phyloP scores from a whole-genome alignment of 2,113 vertebrate genomes.

The Eidolon helvum region DNA sequence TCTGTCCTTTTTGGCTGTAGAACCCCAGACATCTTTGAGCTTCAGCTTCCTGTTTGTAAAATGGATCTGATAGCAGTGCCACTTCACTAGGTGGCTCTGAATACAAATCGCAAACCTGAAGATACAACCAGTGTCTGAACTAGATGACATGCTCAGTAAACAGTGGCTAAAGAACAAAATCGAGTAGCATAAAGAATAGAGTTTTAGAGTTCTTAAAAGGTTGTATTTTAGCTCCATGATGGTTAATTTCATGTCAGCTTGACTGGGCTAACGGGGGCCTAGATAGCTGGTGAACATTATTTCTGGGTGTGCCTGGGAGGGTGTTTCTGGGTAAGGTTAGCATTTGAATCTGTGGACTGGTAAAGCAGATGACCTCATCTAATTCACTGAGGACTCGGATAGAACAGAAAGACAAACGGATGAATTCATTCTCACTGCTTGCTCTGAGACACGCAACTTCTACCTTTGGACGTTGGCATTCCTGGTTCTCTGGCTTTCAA shows the following conservation, averaged over 20 bases:
- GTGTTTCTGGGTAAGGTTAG: background rate
- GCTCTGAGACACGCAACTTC: background rate
- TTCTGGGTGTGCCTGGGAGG: background rate
- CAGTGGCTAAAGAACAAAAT: background rate
- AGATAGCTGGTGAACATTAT: background rate
- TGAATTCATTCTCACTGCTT: background rate
- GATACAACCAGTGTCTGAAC: background rate
- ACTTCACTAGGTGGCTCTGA: no score
- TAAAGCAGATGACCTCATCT: background rate
- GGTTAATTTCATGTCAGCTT: no score
- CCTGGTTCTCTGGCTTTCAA: background rate
- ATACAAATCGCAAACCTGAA: background rate
- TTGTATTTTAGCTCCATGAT: rapidly evolving
- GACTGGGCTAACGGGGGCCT: no score
- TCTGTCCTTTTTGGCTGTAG: background rate
- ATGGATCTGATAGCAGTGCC: no score
- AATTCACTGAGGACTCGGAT: background rate
- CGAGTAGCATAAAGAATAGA: rapidly evolving
- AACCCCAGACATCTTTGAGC: background rate
- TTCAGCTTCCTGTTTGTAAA: background rate
- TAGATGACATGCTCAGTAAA: background rate
- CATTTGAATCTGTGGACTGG: background rate
- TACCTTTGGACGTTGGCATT: no score
- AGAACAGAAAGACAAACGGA: background rate
- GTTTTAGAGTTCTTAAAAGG: background rate